phyloP scores from a whole-genome alignment of 2,797 vertebrate species.

The Tarsius wallacei region DNA sequence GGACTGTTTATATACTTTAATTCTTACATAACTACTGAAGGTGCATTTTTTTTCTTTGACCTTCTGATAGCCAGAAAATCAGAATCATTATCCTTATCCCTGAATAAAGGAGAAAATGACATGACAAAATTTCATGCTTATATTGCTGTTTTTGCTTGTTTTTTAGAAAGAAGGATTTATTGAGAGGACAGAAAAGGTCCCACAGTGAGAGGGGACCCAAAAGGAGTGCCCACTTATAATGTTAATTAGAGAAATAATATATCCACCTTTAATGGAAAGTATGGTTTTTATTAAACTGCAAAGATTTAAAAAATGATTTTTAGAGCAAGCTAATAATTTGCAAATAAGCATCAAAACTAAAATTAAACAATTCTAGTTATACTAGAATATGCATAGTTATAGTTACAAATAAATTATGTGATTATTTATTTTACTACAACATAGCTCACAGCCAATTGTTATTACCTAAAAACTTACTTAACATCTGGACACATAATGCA shows the following conservation, averaged over 20 bases:
- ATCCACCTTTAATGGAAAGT: neutral
- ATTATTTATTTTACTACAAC: neutral
- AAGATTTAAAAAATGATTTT: neutral
- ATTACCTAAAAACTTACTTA: neutral
- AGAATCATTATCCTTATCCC: too few relatives aligned
- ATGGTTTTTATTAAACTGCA: neutral
- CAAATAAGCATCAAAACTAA: neutral
- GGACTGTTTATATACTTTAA: too few relatives aligned
- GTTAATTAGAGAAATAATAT: neutral
- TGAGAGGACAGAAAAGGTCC: too few relatives aligned
- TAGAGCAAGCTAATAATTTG: neutral
- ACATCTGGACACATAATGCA: neutral
- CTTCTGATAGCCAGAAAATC: too few relatives aligned
- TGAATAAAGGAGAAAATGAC: neutral
- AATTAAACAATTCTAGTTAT: neutral
- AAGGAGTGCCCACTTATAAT: neutral
- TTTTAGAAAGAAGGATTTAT: too few relatives aligned
- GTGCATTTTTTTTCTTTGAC: too few relatives aligned
- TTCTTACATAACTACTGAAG: too few relatives aligned
- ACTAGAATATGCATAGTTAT: neutral
- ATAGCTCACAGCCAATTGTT: neutral
- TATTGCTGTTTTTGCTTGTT: neutral
- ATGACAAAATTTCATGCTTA: neutral
- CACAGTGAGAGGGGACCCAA: too few relatives aligned
- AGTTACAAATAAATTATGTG: neutral